A percentile compares a stretch with the other conserved stretches of the same genome.
phyloP scores from a whole-genome alignment of 23 tunicate species.

The Trididemnum nubilum region DNA sequence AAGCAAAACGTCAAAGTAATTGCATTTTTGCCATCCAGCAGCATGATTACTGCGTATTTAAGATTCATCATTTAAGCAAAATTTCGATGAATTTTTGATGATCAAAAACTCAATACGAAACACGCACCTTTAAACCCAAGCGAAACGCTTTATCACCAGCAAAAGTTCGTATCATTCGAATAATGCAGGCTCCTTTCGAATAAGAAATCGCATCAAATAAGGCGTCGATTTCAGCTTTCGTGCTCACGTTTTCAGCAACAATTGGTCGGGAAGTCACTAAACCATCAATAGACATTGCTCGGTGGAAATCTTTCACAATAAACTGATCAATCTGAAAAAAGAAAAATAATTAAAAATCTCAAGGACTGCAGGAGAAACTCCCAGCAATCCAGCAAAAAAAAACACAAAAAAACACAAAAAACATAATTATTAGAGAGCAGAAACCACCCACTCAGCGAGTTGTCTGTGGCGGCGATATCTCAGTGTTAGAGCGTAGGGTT shows the following conservation, averaged over 20 bases:
- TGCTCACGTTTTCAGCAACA: conserved; percentile 35
- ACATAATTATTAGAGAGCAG: too few species aligned
- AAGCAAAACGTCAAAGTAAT: too few species aligned
- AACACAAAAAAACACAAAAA: not conserved
- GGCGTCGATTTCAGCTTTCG: conserved; percentile 39
- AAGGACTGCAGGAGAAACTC: too few species aligned
- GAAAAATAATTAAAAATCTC: not conserved
- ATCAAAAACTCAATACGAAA: too few species aligned
- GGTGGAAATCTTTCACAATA: conserved; percentile 50
- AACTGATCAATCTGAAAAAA: conserved; percentile 51
- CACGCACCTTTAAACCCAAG: conserved; percentile 52
- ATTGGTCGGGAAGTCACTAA: conserved; percentile 76
- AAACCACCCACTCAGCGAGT: too few species aligned
- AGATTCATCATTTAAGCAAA: too few species aligned
- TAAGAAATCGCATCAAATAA: conserved; percentile 65
- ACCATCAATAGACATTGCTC: conserved; percentile 58
- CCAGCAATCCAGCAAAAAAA: not conserved
- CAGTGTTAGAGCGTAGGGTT: too few species aligned
- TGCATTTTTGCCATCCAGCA: too few species aligned
- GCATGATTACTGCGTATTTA: too few species aligned
- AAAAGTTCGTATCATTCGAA: conserved; percentile 65
- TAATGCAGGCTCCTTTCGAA: conserved; percentile 70
- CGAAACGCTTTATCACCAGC: conserved; percentile 60
- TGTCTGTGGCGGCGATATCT: too few species aligned
- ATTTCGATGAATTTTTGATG: too few species aligned